phyloP scores from a whole-genome alignment of 2,113 vertebrate genomes.

The Lepidothrix coronata region DNA sequence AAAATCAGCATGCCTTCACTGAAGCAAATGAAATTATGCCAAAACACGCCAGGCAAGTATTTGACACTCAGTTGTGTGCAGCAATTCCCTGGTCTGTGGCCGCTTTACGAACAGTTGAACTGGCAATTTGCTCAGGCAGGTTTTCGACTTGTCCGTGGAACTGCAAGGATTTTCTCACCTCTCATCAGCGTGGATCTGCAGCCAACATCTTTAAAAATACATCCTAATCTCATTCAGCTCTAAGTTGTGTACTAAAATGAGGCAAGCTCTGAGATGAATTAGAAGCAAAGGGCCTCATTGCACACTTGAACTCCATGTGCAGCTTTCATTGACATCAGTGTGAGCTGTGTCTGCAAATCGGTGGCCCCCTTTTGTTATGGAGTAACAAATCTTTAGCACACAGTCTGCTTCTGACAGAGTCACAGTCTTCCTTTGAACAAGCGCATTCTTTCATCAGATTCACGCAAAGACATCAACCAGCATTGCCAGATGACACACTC shows the following conservation, averaged over 20 bases:
- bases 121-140: conserved; percentile 43
- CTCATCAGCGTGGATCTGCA: not conserved
- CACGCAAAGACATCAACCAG: not conserved
- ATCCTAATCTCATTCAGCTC: not conserved
- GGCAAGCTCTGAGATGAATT: not conserved
- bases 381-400: conserved; percentile 33
- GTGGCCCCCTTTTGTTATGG: not conserved
- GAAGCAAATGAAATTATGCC: conserved; percentile 11
- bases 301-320: not conserved
- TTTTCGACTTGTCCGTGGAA: conserved; percentile 52
- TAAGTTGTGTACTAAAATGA: not conserved
- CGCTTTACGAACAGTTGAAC: conserved; percentile 3
- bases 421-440: conserved; percentile 26
- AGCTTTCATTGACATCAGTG: not conserved
- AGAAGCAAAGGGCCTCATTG: not conserved
- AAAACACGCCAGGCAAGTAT: conserved; percentile 2
- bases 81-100: conserved; percentile 13
- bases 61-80: conserved; percentile 1
- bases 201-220: conserved; percentile 55
- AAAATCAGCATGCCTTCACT: not conserved
- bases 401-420: conserved; percentile 5
- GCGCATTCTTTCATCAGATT: conserved; percentile 9
- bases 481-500: not conserved
- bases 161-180: conserved; percentile 53
- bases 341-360: conserved; percentile 23